Evolutionary conservation across 2,113 vertebrate genomes (phyloP), one percentile per base, ranked within the genome.

Genomic region (Syngnathus scovelli): DNA sequence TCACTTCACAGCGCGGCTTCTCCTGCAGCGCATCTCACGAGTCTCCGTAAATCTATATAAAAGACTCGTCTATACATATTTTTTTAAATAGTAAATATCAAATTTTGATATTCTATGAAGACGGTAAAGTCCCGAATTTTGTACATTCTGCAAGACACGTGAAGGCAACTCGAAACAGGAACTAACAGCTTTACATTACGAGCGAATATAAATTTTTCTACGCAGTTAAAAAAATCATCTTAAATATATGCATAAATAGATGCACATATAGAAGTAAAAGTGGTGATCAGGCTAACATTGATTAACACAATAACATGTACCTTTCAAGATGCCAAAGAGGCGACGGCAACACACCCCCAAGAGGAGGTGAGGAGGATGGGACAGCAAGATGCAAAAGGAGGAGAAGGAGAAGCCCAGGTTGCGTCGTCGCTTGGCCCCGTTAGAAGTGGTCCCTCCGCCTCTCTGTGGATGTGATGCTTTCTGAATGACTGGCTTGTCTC

Each of bases 21-120:
- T 39, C 23, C 44, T 23, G 13, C 63, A 72, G 67, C 71, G 77
- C 67, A 75, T 76, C 78, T 64, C 27, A 46, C 58, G 43, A 39
- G 67, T n/a, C 55, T 19, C 21, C 38, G 38, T 23, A 27, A 12
- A 18, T 0, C 15, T 39, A 19, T 2, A 61, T n/a, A 21, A 10
- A 62, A 39, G 4, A 7, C 19, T 8, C 36, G 9, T n/a, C n/a
- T 10, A n/a, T 8, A 36, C 7, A 16, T 12, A 5, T 56, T 56
- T 54, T 27, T 54, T 27, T 1, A 54, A 54, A 0, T 12, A 5
- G 6, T 23, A 33, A 27, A 56, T 56, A 13, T 36, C 4, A 2
- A 43, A 21, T 21, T 21, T n/a, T 12, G 4, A 11, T 5, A 19
- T n/a, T 1, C n/a, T 41, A 41, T 15, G 18, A 41, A 61, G 19